phyloP scores from a whole-genome alignment of 2,113 vertebrate genomes.

The Falco punctatus region DNA sequence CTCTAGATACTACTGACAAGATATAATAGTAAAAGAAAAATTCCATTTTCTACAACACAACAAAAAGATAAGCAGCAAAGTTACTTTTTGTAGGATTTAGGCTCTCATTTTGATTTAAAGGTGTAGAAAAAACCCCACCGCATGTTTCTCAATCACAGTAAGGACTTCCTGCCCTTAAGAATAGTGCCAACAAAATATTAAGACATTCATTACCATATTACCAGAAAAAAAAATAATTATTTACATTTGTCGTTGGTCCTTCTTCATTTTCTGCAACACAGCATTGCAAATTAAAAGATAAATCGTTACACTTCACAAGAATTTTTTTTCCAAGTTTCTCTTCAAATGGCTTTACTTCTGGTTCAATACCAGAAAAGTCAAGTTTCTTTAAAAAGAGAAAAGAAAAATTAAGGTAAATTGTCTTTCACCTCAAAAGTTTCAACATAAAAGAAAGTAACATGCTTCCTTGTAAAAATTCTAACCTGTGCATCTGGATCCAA shows the following conservation, averaged over 20 bases:
- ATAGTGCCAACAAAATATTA: neutral
- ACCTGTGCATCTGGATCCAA: slow-evolving; percentile 98
- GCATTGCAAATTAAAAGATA: slow-evolving; percentile 96
- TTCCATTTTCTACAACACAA: neutral
- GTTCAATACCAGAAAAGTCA: slow-evolving; percentile 91
- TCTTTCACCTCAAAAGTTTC: neutral
- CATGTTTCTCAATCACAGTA: neutral
- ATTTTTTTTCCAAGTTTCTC: slow-evolving; percentile 96
- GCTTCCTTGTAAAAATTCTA: neutral
- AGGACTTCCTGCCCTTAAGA: neutral
- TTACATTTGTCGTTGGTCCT: slow-evolving; percentile 96
- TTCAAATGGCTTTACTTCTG: slow-evolving; percentile 93
- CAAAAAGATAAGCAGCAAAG: neutral
- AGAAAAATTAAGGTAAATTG: neutral
- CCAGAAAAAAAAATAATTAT: neutral
- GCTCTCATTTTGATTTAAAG: neutral
- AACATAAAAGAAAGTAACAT: neutral
- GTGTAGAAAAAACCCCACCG: neutral
- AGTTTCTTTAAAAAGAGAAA: slow-evolving; percentile 83
- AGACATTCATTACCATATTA: neutral
- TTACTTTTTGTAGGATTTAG: neutral
- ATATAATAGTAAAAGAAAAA: neutral
- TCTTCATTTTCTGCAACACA: slow-evolving; percentile 97
- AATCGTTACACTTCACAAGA: slow-evolving; percentile 94
- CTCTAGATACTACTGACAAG: neutral